These are phyloP conservation scores for Cavia porcellus DNA, from an alignment of 2,113 vertebrate genomes.

Conservation along the genomic window DNA sequence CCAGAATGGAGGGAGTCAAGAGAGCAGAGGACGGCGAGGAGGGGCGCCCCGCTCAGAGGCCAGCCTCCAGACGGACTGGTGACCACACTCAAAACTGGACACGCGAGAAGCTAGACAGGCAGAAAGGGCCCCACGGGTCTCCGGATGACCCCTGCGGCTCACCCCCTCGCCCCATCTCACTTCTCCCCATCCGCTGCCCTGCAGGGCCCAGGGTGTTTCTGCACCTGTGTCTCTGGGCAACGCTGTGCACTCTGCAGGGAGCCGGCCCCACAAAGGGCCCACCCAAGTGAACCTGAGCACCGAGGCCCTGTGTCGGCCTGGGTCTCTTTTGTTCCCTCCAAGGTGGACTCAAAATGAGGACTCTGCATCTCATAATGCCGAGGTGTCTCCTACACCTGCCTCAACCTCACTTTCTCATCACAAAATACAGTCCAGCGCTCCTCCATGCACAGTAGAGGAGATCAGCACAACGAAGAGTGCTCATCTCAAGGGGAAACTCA, in stretches of 20 bases:
- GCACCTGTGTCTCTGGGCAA: not conserved
- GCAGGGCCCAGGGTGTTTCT: not conserved
- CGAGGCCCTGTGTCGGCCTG: not conserved
- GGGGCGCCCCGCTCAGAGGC: not conserved
- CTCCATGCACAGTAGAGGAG: not conserved
- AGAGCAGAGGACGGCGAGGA: not conserved
- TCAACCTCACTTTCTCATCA: not conserved
- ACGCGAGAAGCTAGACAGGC: not conserved
- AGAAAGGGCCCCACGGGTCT: not conserved
- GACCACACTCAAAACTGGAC: not conserved
- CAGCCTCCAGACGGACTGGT: not conserved
- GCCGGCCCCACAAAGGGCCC: not conserved
- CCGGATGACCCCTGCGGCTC: not conserved
- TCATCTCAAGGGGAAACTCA: not conserved
- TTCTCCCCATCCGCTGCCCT: not conserved
- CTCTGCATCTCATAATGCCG: not conserved
- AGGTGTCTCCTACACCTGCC: not conserved
- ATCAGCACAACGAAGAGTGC: not conserved
- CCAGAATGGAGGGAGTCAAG: not conserved
- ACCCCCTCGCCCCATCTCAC: not conserved
- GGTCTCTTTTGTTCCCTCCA: slow-evolving; percentile 38
- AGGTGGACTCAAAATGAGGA: not conserved
- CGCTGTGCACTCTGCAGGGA: not conserved
- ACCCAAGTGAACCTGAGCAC: not conserved
- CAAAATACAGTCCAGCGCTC: not conserved